Evolutionary conservation across 2,113 vertebrate genomes (phyloP).

Genomic region (Platysteira castanea): DNA sequence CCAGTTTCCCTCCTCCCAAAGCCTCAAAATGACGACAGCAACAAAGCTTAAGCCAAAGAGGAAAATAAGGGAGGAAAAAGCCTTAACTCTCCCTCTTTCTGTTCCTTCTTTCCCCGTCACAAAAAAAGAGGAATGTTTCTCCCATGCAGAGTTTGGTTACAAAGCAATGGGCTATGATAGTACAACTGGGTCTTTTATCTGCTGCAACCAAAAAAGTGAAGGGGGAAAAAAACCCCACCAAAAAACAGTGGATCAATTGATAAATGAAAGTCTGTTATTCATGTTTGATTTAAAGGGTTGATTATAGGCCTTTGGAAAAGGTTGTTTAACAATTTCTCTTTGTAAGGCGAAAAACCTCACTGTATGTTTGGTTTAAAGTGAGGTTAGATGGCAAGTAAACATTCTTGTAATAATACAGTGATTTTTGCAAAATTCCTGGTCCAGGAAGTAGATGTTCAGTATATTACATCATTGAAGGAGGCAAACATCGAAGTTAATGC

Average conservation of each 20-base stretch:
- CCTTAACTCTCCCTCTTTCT: background rate
- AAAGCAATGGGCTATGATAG: background rate
- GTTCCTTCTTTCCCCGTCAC: background rate
- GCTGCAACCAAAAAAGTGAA: background rate
- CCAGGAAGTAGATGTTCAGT: slow-evolving; percentile 46
- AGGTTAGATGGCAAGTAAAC: slow-evolving; percentile 70
- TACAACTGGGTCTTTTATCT: slow-evolving; percentile 33
- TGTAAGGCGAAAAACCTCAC: slow-evolving; percentile 8
- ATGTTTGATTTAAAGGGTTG: slow-evolving; percentile 36
- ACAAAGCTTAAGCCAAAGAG: background rate
- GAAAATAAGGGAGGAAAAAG: background rate
- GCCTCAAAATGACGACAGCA: background rate
- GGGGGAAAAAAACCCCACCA: background rate
- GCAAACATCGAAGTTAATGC: background rate
- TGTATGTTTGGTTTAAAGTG: slow-evolving; percentile 42
- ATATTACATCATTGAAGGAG: slow-evolving; percentile 58
- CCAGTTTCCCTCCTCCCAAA: background rate
- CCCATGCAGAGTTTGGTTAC: slow-evolving; percentile 19
- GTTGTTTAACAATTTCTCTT: slow-evolving; percentile 40
- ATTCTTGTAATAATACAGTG: slow-evolving; percentile 53
- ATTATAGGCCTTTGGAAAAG: slow-evolving; percentile 18
- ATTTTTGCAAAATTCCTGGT: slow-evolving; percentile 50
- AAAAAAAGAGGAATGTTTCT: background rate
- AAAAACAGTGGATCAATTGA: slow-evolving; percentile 26
- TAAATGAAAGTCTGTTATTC: slow-evolving; percentile 19